A percentile compares a stretch with the other conserved stretches of the same genome.
Conservation (phyloP, 2,797 vertebrate species). For the Urocyon cinereoargenteus region DNA sequence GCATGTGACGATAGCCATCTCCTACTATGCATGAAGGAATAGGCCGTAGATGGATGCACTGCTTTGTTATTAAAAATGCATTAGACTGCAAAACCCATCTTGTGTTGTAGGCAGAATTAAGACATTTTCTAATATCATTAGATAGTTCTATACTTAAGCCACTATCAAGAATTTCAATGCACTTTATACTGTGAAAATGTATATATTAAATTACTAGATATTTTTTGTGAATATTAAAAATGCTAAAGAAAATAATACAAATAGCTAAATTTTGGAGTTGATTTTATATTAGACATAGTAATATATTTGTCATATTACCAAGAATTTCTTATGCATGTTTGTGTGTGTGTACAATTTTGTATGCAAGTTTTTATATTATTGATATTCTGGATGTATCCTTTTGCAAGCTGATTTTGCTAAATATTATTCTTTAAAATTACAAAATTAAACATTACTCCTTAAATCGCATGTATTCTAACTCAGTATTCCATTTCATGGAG, state of each 20-base stretch:
- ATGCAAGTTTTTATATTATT: not conserved
- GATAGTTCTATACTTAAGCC: constrained; percentile 76
- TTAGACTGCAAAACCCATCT: constrained; percentile 82
- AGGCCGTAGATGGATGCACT: constrained; percentile 64
- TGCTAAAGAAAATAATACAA: constrained; percentile 12
- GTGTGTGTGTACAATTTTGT: not conserved
- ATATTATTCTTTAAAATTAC: not conserved
- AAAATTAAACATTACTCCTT: not conserved
- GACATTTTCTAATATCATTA: constrained; percentile 84
- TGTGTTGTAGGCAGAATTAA: constrained; percentile 84
- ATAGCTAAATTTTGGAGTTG: constrained; percentile 27
- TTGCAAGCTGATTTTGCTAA: not conserved
- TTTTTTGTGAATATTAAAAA: constrained; percentile 76
- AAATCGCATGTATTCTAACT: not conserved
- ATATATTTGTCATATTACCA: not conserved
- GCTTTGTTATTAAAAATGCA: constrained; percentile 86
- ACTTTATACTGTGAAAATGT: constrained; percentile 73
- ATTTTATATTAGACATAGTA: not conserved
- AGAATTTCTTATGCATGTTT: not conserved
- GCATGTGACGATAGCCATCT: constrained; percentile 73
- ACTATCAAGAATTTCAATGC: constrained; percentile 75
- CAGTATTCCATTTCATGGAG: not conserved
- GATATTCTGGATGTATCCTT: not conserved
- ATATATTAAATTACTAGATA: constrained; percentile 67
- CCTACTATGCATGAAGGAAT: constrained; percentile 69